Percentiles rank a stretch among this genome's conserved stretches.
Evolutionary conservation across 2,113 vertebrate genomes (phyloP).

Genomic region (Australoheros scitulus): DNA sequence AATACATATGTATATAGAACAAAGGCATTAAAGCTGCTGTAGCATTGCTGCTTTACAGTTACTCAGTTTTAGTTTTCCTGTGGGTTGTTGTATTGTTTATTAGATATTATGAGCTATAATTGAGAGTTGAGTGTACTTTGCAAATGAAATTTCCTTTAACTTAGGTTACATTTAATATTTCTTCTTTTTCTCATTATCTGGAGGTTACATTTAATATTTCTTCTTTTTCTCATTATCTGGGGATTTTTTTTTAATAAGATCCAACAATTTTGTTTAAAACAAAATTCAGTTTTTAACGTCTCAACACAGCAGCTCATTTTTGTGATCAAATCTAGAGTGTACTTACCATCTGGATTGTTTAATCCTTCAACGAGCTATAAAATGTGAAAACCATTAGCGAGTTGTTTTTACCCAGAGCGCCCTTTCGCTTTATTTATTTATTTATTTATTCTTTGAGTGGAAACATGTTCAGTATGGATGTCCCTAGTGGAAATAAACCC

Average conservation of each 20-base stretch:
- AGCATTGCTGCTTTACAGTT: not conserved
- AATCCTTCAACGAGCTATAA: constrained; percentile 45
- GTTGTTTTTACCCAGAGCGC: constrained; percentile 27
- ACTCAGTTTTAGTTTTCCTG: not conserved
- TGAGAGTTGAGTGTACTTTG: not conserved
- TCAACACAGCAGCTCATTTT: not conserved
- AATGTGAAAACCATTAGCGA: constrained; percentile 41
- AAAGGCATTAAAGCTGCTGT: not conserved
- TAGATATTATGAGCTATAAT: not conserved
- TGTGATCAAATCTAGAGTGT: not conserved
- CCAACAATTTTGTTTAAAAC: not conserved
- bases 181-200: not conserved
- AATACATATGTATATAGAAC: not conserved
- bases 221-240: not conserved
- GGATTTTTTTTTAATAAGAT: not conserved
- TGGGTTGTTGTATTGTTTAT: not conserved
- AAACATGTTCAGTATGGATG: constrained; percentile 45
- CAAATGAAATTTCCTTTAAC: not conserved
- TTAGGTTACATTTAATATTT: not conserved
- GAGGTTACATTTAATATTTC: not conserved
- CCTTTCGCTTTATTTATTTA: constrained; percentile 12
- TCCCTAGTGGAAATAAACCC: constrained; percentile 49
- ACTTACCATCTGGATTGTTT: constrained; percentile 49
- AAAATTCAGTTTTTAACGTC: not conserved
- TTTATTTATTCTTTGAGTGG: constrained; percentile 13